These are phyloP conservation scores for Ephestia elutella DNA, from an alignment of 1,140 invertebrate species.

Conservation along the genomic window DNA sequence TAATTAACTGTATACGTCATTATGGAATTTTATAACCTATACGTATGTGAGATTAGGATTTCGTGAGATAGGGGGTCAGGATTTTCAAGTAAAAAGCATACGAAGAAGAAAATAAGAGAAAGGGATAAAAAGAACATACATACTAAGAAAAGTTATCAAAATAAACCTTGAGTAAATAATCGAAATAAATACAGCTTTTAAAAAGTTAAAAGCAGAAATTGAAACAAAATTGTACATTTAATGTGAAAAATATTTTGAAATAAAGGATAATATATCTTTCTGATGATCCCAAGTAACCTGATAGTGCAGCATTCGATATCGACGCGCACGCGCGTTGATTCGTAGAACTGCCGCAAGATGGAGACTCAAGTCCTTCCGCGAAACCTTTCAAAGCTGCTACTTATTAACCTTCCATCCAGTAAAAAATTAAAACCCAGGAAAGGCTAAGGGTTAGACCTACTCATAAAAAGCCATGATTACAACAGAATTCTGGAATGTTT, in stretches of 20 bases:
- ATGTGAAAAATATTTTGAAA: too few relatives aligned
- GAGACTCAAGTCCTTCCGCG: slow-evolving; percentile 29
- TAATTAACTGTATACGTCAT: too few relatives aligned
- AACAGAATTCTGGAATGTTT: not conserved
- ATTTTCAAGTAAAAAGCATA: too few relatives aligned
- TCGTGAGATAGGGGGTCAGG: too few relatives aligned
- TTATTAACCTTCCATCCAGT: slow-evolving; percentile 10
- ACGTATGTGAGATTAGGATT: too few relatives aligned
- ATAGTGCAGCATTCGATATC: slow-evolving; percentile 18
- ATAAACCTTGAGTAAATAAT: not conserved
- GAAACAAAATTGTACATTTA: too few relatives aligned
- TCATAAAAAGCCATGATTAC: not conserved
- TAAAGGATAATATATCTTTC: not conserved
- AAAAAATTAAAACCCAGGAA: slow-evolving; percentile 9
- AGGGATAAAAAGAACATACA: too few relatives aligned
- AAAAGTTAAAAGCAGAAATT: too few relatives aligned
- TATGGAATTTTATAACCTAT: too few relatives aligned
- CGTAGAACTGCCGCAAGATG: slow-evolving; percentile 23
- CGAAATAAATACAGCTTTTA: too few relatives aligned
- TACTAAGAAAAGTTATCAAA: not conserved
- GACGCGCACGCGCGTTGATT: slow-evolving; percentile 21
- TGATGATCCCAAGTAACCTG: slow-evolving; percentile 22
- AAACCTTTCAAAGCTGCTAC: slow-evolving; percentile 22
- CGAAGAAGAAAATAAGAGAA: too few relatives aligned
- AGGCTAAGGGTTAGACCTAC: slow-evolving; percentile 4